Evolutionary conservation across 2,888 invertebrate species (phyloP).

Genomic region (Oscheius sp.): DNA sequence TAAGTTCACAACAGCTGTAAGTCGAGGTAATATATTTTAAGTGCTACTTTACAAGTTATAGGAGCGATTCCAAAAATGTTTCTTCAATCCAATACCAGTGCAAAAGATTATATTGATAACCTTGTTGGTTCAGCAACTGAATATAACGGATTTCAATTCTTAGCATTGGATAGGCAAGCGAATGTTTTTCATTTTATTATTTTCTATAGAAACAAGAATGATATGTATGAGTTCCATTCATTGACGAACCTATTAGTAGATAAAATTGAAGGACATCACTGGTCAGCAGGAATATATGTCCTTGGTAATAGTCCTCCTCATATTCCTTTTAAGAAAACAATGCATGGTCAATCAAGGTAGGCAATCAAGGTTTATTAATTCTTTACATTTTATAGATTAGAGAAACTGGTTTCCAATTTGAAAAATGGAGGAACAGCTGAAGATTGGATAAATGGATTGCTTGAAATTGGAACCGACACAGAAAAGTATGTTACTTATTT

Average conservation of each 20-base stretch:
- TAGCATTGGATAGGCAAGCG: constrained; percentile 51
- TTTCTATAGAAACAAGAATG: constrained; percentile 26
- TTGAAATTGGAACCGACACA: constrained; percentile 44
- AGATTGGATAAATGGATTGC: constrained; percentile 34
- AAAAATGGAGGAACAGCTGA: constrained; percentile 20
- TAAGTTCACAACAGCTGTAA: constrained; percentile 44
- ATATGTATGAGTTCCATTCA: constrained; percentile 38
- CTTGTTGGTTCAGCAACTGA: constrained; percentile 36
- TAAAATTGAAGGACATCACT: constrained; percentile 31
- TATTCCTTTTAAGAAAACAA: constrained; percentile 53
- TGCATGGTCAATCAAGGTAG: constrained; percentile 41
- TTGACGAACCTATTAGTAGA: constrained; percentile 52
- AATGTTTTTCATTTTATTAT: not conserved
- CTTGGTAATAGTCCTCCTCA: constrained; percentile 56
- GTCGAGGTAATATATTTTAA: constrained; percentile 40
- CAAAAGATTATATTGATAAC: constrained; percentile 34
- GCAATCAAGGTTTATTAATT: not conserved
- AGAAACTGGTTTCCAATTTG: constrained; percentile 17
- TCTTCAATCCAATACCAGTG: constrained; percentile 27
- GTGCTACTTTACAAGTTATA: constrained; percentile 11
- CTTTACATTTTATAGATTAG: constrained; percentile 1
- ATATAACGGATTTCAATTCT: constrained; percentile 62
- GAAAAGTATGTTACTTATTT: constrained; percentile 6
- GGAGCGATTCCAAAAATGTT: constrained; percentile 50
- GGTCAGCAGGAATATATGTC: constrained; percentile 36